phyloP scores from a whole-genome alignment of 2,113 vertebrate species.

The Ariopsis seemanni region DNA sequence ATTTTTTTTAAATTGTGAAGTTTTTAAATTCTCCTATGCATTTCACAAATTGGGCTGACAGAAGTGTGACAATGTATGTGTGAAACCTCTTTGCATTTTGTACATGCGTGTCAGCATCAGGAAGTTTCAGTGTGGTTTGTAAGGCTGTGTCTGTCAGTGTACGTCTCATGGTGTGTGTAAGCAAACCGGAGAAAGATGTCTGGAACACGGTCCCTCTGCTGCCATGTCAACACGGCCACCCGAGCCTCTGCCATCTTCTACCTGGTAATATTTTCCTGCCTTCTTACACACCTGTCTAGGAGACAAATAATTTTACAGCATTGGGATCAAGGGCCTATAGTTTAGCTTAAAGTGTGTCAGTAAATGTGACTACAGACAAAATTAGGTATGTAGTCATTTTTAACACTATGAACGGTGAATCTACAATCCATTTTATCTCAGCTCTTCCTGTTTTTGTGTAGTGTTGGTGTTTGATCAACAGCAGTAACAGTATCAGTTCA shows the following conservation, averaged over 20 bases:
- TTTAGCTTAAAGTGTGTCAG: not conserved
- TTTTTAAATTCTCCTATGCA: not conserved
- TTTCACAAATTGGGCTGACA: not conserved
- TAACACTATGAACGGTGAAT: not conserved
- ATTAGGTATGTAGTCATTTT: not conserved
- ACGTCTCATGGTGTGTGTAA: not conserved
- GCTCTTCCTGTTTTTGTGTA: conserved; percentile 5
- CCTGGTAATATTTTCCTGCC: conserved; percentile 31
- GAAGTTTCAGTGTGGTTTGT: conserved; percentile 25
- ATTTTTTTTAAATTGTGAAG: not conserved
- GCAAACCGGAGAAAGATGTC: conserved; percentile 43
- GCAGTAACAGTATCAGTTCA: not conserved
- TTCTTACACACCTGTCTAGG: not conserved
- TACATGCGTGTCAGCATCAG: conserved; percentile 15
- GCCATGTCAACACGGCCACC: conserved; percentile 51
- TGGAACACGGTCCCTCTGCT: conserved; percentile 51
- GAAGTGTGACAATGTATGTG: not conserved
- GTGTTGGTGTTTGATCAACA: not conserved
- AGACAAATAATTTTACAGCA: not conserved
- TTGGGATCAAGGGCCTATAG: not conserved
- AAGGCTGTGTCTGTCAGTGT: conserved; percentile 7
- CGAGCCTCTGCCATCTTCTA: conserved; percentile 33
- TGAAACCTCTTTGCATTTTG: conserved; percentile 1
- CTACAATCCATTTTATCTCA: not conserved
- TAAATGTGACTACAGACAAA: not conserved